A percentile compares a stretch with the other conserved stretches of the same genome.
These are phyloP conservation scores for Leptoteleia sp. DNA, from an alignment of 1,140 invertebrate species.

Conservation along the genomic window DNA sequence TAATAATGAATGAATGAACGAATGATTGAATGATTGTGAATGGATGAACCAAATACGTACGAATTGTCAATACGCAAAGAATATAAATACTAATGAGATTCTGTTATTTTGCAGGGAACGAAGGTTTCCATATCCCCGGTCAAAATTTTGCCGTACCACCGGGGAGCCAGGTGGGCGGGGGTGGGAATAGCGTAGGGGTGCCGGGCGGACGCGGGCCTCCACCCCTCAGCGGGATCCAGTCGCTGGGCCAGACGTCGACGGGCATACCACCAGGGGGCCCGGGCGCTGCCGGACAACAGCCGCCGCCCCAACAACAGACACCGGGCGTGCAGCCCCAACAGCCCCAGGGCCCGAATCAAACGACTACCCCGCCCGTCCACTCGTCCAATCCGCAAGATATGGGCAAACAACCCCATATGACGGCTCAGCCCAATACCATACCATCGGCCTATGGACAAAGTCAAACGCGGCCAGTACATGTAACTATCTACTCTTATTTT, in stretches of 20 bases:
- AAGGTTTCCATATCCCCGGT: slow-evolving; percentile 77
- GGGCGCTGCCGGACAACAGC: slow-evolving; percentile 69
- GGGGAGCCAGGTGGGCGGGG: slow-evolving; percentile 78
- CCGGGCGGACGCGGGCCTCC: slow-evolving; percentile 76
- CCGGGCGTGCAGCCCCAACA: slow-evolving; percentile 75
- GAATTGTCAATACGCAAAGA: no score
- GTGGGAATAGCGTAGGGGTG: slow-evolving; percentile 76
- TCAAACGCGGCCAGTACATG: slow-evolving; percentile 67
- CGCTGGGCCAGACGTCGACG: slow-evolving; percentile 73
- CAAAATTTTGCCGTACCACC: slow-evolving; percentile 79
- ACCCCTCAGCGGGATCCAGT: slow-evolving; percentile 74
- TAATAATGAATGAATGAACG: no score
- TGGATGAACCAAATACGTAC: no score
- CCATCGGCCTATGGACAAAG: slow-evolving; percentile 71
- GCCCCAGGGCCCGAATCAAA: slow-evolving; percentile 72
- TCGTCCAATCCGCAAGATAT: slow-evolving; percentile 76
- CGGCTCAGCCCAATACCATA: slow-evolving; percentile 69
- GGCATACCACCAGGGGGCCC: slow-evolving; percentile 75
- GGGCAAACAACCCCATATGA: slow-evolving; percentile 77
- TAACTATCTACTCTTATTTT: slow-evolving; percentile 5
- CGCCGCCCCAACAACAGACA: slow-evolving; percentile 70
- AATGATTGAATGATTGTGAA: no score
- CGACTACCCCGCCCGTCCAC: slow-evolving; percentile 73
- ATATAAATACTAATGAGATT: no score
- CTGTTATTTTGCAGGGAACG: slow-evolving; percentile 77